These are phyloP conservation scores for Halictus rubicundus DNA, from an alignment of 1,140 invertebrate species.

Conservation along the genomic window DNA sequence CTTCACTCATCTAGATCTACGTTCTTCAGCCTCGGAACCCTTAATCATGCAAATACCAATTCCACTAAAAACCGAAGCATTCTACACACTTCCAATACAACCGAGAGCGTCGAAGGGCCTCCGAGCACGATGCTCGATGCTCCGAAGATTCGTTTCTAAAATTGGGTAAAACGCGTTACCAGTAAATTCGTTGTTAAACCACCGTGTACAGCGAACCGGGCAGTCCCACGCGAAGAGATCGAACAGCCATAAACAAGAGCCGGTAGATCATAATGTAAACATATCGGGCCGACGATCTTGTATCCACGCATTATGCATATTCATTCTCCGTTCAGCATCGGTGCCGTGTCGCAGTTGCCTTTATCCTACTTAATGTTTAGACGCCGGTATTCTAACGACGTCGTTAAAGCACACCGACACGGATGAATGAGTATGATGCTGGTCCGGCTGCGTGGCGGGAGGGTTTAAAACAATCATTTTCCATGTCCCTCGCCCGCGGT, in stretches of 20 bases:
- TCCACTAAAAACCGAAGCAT: too few relatives aligned
- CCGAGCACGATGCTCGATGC: too few relatives aligned
- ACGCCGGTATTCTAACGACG: slow-evolving; percentile 52
- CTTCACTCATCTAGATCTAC: too few relatives aligned
- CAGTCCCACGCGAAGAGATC: not conserved
- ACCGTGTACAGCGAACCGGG: too few relatives aligned
- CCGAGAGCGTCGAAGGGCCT: too few relatives aligned
- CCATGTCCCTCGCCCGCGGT: slow-evolving; percentile 20
- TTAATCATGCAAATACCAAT: too few relatives aligned
- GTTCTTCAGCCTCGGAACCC: too few relatives aligned
- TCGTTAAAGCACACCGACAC: slow-evolving; percentile 52
- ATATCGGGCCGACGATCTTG: not conserved
- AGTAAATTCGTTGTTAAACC: too few relatives aligned
- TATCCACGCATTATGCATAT: slow-evolving; percentile 7
- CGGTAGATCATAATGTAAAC: not conserved
- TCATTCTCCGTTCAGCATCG: not conserved
- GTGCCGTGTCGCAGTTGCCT: slow-evolving; percentile 15
- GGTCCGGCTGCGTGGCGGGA: slow-evolving; percentile 37
- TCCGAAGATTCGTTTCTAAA: too few relatives aligned
- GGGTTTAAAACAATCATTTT: slow-evolving; percentile 53
- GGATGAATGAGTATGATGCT: slow-evolving; percentile 45
- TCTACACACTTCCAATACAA: too few relatives aligned
- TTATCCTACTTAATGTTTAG: slow-evolving; percentile 39
- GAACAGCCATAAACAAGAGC: not conserved
- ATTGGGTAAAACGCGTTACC: too few relatives aligned